A percentile compares a stretch with the other conserved stretches of the same genome.
These are phyloP conservation scores for Gryon sp. DNA, from an alignment of 1,140 invertebrate genomes.

Conservation along the genomic window DNA sequence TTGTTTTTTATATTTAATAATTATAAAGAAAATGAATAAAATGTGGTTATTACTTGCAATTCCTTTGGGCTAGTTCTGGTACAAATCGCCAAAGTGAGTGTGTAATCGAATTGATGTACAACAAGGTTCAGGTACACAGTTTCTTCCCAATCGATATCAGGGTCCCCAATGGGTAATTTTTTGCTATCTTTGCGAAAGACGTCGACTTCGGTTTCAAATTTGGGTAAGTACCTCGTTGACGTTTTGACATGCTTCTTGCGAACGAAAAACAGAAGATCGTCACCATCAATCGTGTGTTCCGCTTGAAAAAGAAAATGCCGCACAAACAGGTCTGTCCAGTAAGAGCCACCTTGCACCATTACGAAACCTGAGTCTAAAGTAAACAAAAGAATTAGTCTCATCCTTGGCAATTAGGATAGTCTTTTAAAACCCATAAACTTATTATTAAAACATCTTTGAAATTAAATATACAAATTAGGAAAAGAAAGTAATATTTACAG, in stretches of 20 bases:
- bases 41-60: constrained; percentile 89
- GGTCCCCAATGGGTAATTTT: constrained; percentile 96
- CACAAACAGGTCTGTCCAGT: constrained; percentile 97
- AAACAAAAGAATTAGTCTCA: not conserved
- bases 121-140: constrained; percentile 99
- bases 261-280: constrained; percentile 97
- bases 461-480: too few species aligned
- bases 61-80: constrained; percentile 98
- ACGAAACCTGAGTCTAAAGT: constrained; percentile 91
- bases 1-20: too few species aligned
- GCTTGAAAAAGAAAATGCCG: constrained; percentile 95
- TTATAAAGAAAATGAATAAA: too few species aligned
- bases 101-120: constrained; percentile 99
- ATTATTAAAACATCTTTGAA: too few species aligned
- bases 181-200: constrained; percentile 98
- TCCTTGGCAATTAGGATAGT: too few species aligned
- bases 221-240: constrained; percentile 90
- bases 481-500: too few species aligned
- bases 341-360: constrained; percentile 93
- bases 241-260: constrained; percentile 93
- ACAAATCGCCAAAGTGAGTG: constrained; percentile 97
- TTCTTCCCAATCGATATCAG: constrained; percentile 99
- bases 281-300: constrained; percentile 91
- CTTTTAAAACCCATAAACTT: too few species aligned
- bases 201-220: constrained; percentile 96